Evolutionary conservation across 2,888 invertebrate species (phyloP).

Genomic region (Aplocera efformata): DNA sequence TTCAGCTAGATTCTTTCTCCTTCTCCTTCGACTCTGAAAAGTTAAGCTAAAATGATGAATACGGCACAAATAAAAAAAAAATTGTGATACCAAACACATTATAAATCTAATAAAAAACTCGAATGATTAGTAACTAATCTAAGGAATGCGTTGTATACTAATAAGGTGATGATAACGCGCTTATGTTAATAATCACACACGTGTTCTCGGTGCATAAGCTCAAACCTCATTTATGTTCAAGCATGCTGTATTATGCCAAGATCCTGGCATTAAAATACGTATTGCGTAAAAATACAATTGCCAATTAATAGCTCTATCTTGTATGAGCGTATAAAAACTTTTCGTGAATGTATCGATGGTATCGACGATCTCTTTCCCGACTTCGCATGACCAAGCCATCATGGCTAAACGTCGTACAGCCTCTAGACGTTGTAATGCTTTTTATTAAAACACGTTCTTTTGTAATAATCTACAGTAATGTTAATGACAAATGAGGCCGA

Average conservation of each 20-base stretch:
- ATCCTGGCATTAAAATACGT: too few species aligned
- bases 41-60: conserved; percentile 3
- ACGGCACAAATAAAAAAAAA: not conserved
- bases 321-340: not conserved
- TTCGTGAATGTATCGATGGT: conserved; percentile 4
- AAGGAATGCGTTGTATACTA: not conserved
- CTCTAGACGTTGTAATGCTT: conserved; percentile 38
- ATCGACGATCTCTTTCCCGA: conserved; percentile 44
- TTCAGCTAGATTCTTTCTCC: conserved; percentile 86
- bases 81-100: not conserved
- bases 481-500: too few species aligned
- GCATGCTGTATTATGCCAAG: conserved; percentile 1
- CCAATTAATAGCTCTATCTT: conserved; percentile 1
- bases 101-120: too few species aligned
- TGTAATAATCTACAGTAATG: too few species aligned
- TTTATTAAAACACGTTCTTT: too few species aligned
- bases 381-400: conserved; percentile 62
- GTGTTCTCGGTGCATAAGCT: too few species aligned
- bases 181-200: too few species aligned
- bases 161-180: conserved; percentile 3
- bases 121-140: conserved; percentile 4
- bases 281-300: too few species aligned
- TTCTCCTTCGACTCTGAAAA: conserved; percentile 83
- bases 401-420: conserved; percentile 59
- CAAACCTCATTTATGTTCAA: not conserved